A percentile compares a stretch with the other conserved stretches of the same genome.
Conservation (phyloP, 2,113 vertebrate genomes). For the Heterochromis multidens region DNA sequence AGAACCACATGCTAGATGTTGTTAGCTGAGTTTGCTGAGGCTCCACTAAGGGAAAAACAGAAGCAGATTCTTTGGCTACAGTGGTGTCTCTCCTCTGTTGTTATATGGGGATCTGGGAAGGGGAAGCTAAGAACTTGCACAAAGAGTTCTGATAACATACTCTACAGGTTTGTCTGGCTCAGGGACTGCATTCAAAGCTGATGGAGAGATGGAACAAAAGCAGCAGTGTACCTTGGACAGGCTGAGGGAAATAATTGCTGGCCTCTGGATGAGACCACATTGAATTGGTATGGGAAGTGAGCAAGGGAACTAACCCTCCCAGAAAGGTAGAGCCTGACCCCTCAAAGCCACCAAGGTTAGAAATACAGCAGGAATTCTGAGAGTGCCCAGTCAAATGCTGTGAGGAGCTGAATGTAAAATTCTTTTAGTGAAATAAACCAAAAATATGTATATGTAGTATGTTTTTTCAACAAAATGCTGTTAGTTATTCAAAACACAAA, state of each 20-base stretch:
- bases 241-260: constrained; percentile 80
- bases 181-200: constrained; percentile 77
- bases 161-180: constrained; percentile 73
- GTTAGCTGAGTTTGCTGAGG: background rate
- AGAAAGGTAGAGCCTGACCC: constrained; percentile 68
- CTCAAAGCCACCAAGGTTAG: constrained; percentile 73
- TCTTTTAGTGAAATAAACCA: background rate
- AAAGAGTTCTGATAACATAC: constrained; percentile 76
- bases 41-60: constrained; percentile 13
- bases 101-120: constrained; percentile 43
- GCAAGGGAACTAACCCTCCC: constrained; percentile 75
- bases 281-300: constrained; percentile 77
- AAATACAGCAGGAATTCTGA: constrained; percentile 16
- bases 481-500: background rate
- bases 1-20: background rate
- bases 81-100: constrained; percentile 43
- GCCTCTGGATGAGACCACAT: constrained; percentile 85
- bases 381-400: background rate
- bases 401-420: background rate
- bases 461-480: background rate
- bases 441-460: background rate
- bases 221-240: constrained; percentile 84
- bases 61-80: constrained; percentile 39
- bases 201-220: constrained; percentile 85
- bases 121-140: constrained; percentile 52